A percentile compares a stretch with the other conserved stretches of the same genome.
Evolutionary conservation across 2,113 vertebrate genomes (phyloP).

Genomic region (Vulpes vulpes): DNA sequence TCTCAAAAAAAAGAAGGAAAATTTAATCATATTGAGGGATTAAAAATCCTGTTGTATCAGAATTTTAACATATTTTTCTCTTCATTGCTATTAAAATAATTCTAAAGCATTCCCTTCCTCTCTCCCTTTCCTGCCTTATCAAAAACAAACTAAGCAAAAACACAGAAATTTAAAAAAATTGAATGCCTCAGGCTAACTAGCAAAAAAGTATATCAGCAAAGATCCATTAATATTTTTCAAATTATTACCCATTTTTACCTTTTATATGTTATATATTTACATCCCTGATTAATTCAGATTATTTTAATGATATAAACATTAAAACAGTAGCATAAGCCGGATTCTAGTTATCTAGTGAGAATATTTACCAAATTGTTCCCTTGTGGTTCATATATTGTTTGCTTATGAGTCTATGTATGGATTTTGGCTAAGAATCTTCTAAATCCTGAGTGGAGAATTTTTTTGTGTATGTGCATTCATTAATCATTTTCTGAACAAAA

Average conservation of each 20-base stretch:
- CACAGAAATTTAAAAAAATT: background rate
- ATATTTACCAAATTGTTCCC: background rate
- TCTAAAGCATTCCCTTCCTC: background rate
- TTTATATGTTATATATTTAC: background rate
- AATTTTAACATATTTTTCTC: background rate
- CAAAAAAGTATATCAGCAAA: background rate
- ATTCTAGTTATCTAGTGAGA: background rate
- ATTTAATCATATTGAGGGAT: background rate
- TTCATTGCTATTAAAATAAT: background rate
- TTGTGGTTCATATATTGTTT: background rate
- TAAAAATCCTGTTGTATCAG: background rate
- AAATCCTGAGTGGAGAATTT: background rate
- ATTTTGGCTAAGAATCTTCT: background rate
- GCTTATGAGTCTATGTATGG: background rate
- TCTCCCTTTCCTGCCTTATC: background rate
- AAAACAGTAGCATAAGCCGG: background rate
- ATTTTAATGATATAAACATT: background rate
- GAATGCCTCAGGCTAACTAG: background rate
- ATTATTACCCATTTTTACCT: background rate
- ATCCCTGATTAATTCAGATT: background rate
- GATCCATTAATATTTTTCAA: background rate
- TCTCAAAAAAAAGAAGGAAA: background rate
- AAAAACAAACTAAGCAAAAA: background rate
- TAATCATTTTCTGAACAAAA: constrained; percentile 21
- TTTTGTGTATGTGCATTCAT: background rate